Base-by-base conservation (phyloP, 1,140 invertebrate genomes). In the Idris sp. region DNA sequence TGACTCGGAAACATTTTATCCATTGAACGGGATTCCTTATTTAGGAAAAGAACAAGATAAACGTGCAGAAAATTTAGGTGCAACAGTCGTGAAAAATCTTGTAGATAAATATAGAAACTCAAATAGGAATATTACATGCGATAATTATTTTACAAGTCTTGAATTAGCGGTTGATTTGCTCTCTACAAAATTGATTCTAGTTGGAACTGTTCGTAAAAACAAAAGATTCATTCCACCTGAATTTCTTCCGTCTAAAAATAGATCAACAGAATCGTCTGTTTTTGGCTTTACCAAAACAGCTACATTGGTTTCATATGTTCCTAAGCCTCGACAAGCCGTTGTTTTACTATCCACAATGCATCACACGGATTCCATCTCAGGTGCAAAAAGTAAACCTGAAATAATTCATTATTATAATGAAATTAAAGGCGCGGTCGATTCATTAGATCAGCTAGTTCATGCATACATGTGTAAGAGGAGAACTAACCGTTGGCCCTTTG, bases 271-370 rank as follows among this genome's bases (percentile, higher is more conserved):
- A 14, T 79, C 76, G 9, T 61, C 26, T 2, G 10, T 25, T 26
- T 72, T 62, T 61, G 48, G 36, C 8, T 62, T 72, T 15, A 53
- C 4, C 19, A 54, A 61, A 25, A 54, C 36, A 33, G 31, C 40
- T 30, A 61, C 54, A 9, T 11, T 71, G 35, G 36, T 59, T 0
- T 53, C 65, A 8, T 71, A 59, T 36, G 65, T 58, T 56, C 64
- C 33, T 22, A 83, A 81, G 76, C 44, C 48, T 72, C 75, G 78
- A 51, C 83, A 81, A 61, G 65, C 74, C 33, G 80, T 86, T 5
- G 51, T 80, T 40, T 41, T 84, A 13, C 15, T 84, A 26, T 83
- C 75, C 13, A 76, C 75, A 2, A 80, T 83, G 71, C 77, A 84
- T 43, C 38, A 79, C 53, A 67, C 44, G 16, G 33, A 54, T 1